These are phyloP conservation scores for Agonopterix heracliana DNA, from an alignment of 2,888 invertebrate species.

Conservation along the genomic window DNA sequence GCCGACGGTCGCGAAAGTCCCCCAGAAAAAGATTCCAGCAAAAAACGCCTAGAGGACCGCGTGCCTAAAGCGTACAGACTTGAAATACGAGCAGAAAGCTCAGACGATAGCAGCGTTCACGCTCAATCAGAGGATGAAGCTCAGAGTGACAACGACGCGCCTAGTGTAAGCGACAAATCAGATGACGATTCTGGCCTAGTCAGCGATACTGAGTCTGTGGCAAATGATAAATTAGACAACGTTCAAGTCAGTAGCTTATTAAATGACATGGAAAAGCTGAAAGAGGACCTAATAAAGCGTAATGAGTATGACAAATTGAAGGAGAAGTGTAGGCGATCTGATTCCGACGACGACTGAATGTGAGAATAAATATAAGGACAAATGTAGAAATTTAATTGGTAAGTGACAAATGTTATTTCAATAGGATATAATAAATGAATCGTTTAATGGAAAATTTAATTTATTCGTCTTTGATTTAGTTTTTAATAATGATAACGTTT, in stretches of 20 bases:
- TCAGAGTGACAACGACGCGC: background rate
- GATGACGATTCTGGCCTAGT: slow-evolving; percentile 57
- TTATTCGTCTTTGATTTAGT: no score
- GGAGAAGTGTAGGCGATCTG: slow-evolving; percentile 44
- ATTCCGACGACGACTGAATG: slow-evolving; percentile 44
- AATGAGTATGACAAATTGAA: slow-evolving; percentile 64
- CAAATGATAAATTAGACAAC: slow-evolving; percentile 33
- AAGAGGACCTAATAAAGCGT: slow-evolving; percentile 52
- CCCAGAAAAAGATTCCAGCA: slow-evolving; percentile 14
- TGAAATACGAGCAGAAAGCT: slow-evolving; percentile 29
- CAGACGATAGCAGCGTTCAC: slow-evolving; percentile 37
- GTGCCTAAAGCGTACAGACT: slow-evolving; percentile 61
- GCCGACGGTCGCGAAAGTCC: slow-evolving; percentile 18
- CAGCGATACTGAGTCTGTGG: slow-evolving; percentile 39
- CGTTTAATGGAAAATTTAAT: no score
- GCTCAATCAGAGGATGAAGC: slow-evolving; percentile 37
- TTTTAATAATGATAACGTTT: no score
- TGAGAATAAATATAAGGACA: slow-evolving; percentile 3
- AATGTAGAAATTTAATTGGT: background rate
- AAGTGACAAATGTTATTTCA: background rate
- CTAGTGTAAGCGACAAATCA: slow-evolving; percentile 19
- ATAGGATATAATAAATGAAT: background rate
- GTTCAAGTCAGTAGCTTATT: slow-evolving; percentile 58
- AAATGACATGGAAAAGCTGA: slow-evolving; percentile 61
- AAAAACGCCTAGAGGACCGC: slow-evolving; percentile 33